Conservation (phyloP, 2,797 vertebrate genomes). For the Aplochiton taeniatus region DNA sequence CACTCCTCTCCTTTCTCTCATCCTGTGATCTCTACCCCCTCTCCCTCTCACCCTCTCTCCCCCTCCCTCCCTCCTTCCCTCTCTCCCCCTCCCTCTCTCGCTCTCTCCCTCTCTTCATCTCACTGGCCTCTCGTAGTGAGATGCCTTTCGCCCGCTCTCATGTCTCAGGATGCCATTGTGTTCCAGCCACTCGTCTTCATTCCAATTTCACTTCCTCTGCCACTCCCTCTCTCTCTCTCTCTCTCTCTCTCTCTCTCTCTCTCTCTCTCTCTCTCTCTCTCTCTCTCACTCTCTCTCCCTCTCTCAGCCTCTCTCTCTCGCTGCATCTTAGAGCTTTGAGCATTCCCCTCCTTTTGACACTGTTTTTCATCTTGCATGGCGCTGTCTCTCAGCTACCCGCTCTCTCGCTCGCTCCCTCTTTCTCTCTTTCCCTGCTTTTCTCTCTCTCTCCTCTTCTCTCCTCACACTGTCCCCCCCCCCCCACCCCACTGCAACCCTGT, state of each 20-base stretch:
- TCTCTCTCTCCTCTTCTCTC: conserved; percentile 26
- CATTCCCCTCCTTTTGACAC: not conserved
- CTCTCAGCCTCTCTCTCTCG: conserved; percentile 17
- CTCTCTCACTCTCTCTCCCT: not conserved
- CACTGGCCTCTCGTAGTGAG: conserved; percentile 10
- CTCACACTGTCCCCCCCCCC: conserved; percentile 12
- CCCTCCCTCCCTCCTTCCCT: conserved; percentile 22
- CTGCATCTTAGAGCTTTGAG: not conserved
- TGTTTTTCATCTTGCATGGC: too few species aligned
- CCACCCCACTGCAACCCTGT: conserved; percentile 24
- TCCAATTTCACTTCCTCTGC: conserved; percentile 2
- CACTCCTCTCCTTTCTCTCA: conserved; percentile 8
- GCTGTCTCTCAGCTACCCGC: too few species aligned
- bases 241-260: not conserved
- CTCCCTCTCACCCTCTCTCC: not conserved
- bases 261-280: too few species aligned
- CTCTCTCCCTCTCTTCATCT: not conserved
- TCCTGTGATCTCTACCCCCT: not conserved
- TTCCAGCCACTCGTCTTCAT: conserved; percentile 29
- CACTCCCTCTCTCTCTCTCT: not conserved
- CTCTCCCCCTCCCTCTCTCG: not conserved
- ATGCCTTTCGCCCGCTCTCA: conserved; percentile 28
- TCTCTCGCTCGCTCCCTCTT: conserved; percentile 22
- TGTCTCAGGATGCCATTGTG: conserved; percentile 6
- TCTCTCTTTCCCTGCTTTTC: too few species aligned